Evolutionary conservation across 2,797 vertebrate species (phyloP).

Genomic region (Protonibea diacanthus): DNA sequence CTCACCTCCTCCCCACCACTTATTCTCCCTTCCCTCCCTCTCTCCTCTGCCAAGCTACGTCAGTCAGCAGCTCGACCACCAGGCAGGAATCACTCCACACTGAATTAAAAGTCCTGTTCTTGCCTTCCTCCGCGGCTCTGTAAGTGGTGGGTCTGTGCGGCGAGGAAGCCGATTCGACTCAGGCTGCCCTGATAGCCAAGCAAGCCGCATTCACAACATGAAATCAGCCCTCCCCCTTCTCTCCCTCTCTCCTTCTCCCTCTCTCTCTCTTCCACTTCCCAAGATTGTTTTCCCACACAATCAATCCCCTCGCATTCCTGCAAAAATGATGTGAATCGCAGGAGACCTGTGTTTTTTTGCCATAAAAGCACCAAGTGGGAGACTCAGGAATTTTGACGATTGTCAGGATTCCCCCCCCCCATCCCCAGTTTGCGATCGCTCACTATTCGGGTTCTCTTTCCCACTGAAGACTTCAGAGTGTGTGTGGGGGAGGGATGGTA

Average conservation of each 20-base stretch:
- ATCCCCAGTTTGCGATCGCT: constrained; percentile 24
- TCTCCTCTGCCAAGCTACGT: constrained; percentile 29
- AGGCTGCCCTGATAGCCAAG: constrained; percentile 25
- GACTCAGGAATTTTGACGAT: constrained; percentile 56
- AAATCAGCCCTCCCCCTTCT: constrained; percentile 29
- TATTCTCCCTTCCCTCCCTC: constrained; percentile 13
- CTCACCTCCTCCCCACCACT: constrained; percentile 25
- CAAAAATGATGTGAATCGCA: constrained; percentile 54
- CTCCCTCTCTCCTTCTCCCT: no score
- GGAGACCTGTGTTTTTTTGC: constrained; percentile 35
- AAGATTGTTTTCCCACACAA: constrained; percentile 73
- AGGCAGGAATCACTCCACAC: constrained; percentile 23
- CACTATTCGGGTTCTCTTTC: constrained; percentile 43
- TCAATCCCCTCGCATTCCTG: constrained; percentile 44
- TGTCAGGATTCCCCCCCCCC: constrained; percentile 52
- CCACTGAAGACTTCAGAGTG: constrained; percentile 46
- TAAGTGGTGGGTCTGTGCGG: constrained; percentile 39
- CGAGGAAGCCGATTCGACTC: constrained; percentile 40
- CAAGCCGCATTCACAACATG: constrained; percentile 55
- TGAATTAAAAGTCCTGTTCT: constrained; percentile 27
- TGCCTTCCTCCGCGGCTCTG: background rate
- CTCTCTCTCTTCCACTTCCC: constrained; percentile 39
- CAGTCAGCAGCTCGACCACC: constrained; percentile 45
- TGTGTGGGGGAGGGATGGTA: constrained; percentile 53
- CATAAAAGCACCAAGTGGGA: constrained; percentile 46